These are phyloP conservation scores for Odontocolon sp. DNA, from an alignment of 2,888 invertebrate genomes.

Conservation along the genomic window DNA sequence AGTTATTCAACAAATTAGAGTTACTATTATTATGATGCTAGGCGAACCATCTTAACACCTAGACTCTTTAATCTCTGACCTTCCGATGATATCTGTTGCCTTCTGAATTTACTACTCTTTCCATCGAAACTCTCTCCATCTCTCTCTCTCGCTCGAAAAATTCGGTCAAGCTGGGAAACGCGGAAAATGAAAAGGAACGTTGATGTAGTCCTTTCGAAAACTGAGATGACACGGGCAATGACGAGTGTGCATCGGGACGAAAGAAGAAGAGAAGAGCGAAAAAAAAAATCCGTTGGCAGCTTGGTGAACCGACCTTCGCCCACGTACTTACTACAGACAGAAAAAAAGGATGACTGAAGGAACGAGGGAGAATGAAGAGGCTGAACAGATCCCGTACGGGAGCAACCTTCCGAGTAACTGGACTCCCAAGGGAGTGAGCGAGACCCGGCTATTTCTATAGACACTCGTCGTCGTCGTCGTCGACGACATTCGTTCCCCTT, in stretches of 20 bases:
- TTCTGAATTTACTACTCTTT: no score
- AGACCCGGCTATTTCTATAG: slow-evolving; percentile 75
- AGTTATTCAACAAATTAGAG: no score
- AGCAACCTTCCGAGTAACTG: slow-evolving; percentile 60
- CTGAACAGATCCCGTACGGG: slow-evolving; percentile 40
- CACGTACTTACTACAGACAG: slow-evolving; percentile 17
- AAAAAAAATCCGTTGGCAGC: slow-evolving; percentile 42
- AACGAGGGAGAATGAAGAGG: slow-evolving; percentile 44
- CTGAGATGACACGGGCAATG: slow-evolving; percentile 2
- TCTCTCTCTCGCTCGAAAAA: neutral
- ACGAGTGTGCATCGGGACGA: slow-evolving; percentile 1
- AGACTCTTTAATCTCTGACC: no score
- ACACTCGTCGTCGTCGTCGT: slow-evolving; percentile 71
- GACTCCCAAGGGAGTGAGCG: slow-evolving; percentile 64
- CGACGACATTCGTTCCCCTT: slow-evolving; percentile 64
- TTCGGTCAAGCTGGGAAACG: neutral
- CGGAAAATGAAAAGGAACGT: slow-evolving; percentile 13
- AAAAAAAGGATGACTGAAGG: slow-evolving; percentile 5
- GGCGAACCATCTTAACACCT: no score
- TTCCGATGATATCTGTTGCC: no score
- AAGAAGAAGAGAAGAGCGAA: slow-evolving; percentile 2
- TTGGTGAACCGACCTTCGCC: slow-evolving; percentile 43
- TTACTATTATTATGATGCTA: no score
- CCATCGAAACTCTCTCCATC: no score
- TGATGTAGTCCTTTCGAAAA: slow-evolving; percentile 17